Percentiles rank a stretch among this genome's conserved stretches.
phyloP scores from a whole-genome alignment of 2,797 vertebrate genomes.

The Avahi laniger region DNA sequence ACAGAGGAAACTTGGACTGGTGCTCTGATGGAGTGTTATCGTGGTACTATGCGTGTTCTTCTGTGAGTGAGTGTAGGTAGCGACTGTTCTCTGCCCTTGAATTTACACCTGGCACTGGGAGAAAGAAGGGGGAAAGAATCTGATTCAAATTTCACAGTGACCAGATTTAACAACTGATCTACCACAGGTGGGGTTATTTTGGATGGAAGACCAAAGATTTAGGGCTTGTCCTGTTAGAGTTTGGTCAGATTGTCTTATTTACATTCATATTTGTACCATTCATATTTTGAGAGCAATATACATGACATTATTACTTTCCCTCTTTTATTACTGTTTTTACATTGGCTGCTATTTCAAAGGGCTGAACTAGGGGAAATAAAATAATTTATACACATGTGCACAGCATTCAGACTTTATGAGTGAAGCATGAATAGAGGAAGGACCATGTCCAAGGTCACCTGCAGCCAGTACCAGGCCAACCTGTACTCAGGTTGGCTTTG shows the following conservation, averaged over 20 bases:
- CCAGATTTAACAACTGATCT: not conserved
- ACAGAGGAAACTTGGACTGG: not conserved
- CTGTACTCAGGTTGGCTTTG: not conserved
- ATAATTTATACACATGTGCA: not conserved
- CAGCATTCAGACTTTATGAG: not conserved
- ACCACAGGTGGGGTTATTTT: not conserved
- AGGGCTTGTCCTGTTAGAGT: not conserved
- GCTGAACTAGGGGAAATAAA: not conserved
- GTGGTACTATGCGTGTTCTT: not conserved
- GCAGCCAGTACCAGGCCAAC: not conserved
- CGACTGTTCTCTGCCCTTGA: not conserved
- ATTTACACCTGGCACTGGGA: not conserved
- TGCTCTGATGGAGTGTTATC: too few species aligned
- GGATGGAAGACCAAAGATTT: not conserved
- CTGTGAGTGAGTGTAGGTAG: not conserved
- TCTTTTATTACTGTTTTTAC: not conserved
- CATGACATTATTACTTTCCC: not conserved
- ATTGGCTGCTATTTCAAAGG: not conserved
- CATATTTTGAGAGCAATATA: not conserved
- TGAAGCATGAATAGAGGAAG: not conserved
- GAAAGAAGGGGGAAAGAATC: not conserved
- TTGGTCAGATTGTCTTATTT: not conserved
- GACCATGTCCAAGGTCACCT: not conserved
- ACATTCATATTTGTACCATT: not conserved
- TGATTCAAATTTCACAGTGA: not conserved